phyloP scores from a whole-genome alignment of 2,888 invertebrate species.

The Anodontia alba region DNA sequence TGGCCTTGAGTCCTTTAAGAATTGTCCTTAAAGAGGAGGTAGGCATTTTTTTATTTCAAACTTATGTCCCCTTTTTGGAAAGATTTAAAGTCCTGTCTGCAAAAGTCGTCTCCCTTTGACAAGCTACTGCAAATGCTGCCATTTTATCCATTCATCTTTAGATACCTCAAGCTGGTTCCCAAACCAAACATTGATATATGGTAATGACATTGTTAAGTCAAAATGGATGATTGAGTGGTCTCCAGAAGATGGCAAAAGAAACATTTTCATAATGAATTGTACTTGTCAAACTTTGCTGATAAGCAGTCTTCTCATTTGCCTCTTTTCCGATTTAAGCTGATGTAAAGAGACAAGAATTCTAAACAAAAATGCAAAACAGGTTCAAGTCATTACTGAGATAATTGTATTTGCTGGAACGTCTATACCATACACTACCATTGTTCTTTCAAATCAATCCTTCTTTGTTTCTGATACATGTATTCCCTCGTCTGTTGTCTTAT shows the following conservation, averaged over 20 bases:
- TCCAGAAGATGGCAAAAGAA: neutral
- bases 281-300: slow-evolving; percentile 19
- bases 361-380: slow-evolving; percentile 29
- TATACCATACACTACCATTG: neutral
- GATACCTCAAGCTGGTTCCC: no score
- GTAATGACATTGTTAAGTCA: neutral
- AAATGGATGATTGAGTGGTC: slow-evolving; percentile 7
- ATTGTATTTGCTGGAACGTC: slow-evolving; percentile 14
- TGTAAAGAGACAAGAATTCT: slow-evolving; percentile 16
- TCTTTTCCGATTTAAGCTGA: slow-evolving; percentile 4
- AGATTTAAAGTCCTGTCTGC: no score
- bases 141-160: no score
- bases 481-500: no score
- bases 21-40: no score
- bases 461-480: no score
- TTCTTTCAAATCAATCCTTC: neutral
- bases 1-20: no score
- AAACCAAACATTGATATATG: no score
- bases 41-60: no score
- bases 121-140: no score
- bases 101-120: no score
- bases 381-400: slow-evolving; percentile 13
- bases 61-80: no score
- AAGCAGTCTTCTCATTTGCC: slow-evolving; percentile 20
- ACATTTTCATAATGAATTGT: slow-evolving; percentile 23